phyloP scores from a whole-genome alignment of 2,888 invertebrate genomes.

The Belgica antarctica region DNA sequence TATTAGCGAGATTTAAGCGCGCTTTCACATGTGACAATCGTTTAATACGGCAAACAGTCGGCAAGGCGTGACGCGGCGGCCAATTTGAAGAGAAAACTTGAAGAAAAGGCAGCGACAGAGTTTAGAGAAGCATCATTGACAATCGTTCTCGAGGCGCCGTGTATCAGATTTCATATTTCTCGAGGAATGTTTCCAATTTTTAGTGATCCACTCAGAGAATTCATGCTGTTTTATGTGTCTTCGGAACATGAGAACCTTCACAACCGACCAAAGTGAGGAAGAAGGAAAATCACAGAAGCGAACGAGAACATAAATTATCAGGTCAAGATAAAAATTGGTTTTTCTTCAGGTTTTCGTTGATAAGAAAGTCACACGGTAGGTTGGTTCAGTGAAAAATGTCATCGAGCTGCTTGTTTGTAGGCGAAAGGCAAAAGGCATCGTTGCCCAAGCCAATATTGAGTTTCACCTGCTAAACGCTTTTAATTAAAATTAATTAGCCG shows the following conservation, averaged over 20 bases:
- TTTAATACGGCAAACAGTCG: neutral
- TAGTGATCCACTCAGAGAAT: neutral
- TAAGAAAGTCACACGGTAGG: constrained; percentile 24
- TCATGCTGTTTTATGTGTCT: constrained; percentile 44
- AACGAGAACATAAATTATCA: constrained; percentile 33
- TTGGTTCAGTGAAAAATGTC: neutral
- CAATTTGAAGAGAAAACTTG: constrained; percentile 5
- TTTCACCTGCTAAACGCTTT: constrained; percentile 25
- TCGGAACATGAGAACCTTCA: constrained; percentile 44
- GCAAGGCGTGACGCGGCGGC: neutral
- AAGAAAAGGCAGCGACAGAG: constrained; percentile 2
- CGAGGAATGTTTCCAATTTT: constrained; percentile 16
- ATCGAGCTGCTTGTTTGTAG: neutral
- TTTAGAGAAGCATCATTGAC: constrained; percentile 7
- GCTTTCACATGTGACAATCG: neutral
- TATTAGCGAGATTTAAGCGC: neutral
- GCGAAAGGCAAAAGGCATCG: neutral
- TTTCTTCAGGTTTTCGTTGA: constrained; percentile 30
- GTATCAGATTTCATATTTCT: constrained; percentile 27
- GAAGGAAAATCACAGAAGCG: constrained; percentile 11
- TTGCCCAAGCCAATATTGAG: neutral
- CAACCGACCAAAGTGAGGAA: too few species aligned
- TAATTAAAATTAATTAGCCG: constrained; percentile 20
- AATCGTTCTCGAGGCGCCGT: constrained; percentile 37
- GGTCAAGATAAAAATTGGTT: constrained; percentile 29